Conservation (phyloP, 1,140 invertebrate genomes). For the Bilobella aurantiaca region DNA sequence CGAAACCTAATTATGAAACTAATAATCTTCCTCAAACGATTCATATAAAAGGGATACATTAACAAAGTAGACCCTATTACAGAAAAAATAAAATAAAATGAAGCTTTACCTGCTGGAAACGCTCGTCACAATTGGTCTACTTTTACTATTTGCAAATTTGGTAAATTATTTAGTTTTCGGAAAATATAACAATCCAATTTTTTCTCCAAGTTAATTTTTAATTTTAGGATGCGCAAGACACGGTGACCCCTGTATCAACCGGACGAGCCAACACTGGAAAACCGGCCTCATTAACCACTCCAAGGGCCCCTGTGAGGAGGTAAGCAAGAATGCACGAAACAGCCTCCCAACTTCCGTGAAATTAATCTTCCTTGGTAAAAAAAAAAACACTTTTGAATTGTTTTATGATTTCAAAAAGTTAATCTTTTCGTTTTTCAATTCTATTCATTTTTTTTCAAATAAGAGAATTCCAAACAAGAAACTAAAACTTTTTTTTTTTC, state of each 20-base stretch:
- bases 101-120: no score
- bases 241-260: not conserved
- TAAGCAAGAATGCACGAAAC: conserved; percentile 27
- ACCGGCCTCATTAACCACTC: not conserved
- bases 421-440: no score
- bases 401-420: not conserved
- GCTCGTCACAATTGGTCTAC: no score
- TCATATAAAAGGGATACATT: no score
- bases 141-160: no score
- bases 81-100: no score
- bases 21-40: no score
- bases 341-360: conserved; percentile 30
- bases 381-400: not conserved
- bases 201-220: not conserved
- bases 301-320: not conserved
- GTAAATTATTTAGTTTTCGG: no score
- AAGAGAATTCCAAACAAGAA: no score
- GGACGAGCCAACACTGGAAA: not conserved
- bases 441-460: not conserved
- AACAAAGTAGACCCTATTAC: no score
- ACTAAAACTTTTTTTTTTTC: no score
- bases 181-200: not conserved
- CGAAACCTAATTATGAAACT: no score
- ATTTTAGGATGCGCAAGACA: not conserved
- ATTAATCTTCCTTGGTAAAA: conserved; percentile 20